Base-by-base conservation (phyloP, 2,888 invertebrate species). In the Adelphocoris suturalis region DNA sequence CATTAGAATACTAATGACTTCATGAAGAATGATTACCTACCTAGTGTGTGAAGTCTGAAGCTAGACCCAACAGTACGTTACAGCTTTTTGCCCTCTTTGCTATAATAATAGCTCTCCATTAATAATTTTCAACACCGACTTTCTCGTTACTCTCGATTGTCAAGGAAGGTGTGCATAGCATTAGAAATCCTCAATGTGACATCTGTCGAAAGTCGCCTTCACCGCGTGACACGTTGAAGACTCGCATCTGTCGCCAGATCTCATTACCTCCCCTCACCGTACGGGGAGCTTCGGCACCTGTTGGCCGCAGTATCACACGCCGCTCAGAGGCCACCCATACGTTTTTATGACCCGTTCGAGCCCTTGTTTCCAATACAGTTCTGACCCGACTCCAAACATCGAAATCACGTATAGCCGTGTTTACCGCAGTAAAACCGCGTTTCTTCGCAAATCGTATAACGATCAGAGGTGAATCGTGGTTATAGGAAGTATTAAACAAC, bases 191-290 rank as follows among this genome's bases (percentile, higher is more conserved):
- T 27, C 27, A 9, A 23, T 23, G 68, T 19, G 68, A 68, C 68
- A 68, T 68, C 68, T 68, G 68, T 68, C 68, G 68, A 68, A 68
- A 68, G 11, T 19, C 12, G 68, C 68, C 68, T n/a, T 68, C 27
- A 23, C 68, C 68, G 23, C 11, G 12, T 68, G 68, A 68, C 68
- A 68, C 19, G 68, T 68, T 19, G 68, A 23, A 68, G 68, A 68
- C 68, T 23, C 68, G 11, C 68, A 68, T 68, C 68, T 68, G 68
- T 68, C 68, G 23, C 68, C 68, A 68, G 68, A 11, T 68, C 68
- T 68, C 68, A 68, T 68, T 68, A 68, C 68, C 68, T 68, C 1
- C 68, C 16, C 13, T 52, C 16, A 2, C 12, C 13, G 52, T 11
- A 11, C 52, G 52, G 13, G 68, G 68, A 3, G 57, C 27, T 19